Base-by-base conservation (phyloP, 2,888 invertebrate species). In the Pristionchus arcanus region DNA sequence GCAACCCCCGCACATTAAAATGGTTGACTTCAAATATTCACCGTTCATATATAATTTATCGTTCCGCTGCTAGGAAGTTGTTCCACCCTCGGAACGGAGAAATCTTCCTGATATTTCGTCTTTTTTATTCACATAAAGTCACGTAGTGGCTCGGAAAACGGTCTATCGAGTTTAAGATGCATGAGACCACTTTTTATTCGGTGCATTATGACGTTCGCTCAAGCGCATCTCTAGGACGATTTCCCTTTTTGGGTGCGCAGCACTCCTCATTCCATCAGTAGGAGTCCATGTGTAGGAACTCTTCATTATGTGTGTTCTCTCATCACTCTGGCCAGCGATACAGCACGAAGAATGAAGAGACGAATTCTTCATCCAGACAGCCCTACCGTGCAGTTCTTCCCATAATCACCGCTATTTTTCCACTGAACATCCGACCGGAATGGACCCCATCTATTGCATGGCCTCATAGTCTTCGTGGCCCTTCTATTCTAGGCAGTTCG, bases 1-100 rank as follows among this genome's bases (percentile, higher is more conserved):
- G 37, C 68, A 71, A 71, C 68, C 68, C 68, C 68, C 68, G 68
- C 74, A 21, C 74, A 74, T 74, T 74, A 37, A 74, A 9, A 21
- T 16, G 31, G 31, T 15, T 16, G 31, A 68, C 31, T 31, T 68
- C 68, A 15, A 28, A 34, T 31, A 68, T 68, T 68, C 68, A 21
- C 66, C 0, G 13, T 1, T 68, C 34, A 68, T 68, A 11, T 0
- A 31, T 68, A 31, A 68, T 68, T 68, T 28, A 68, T 3, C 13
- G 19, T 31, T 31, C 31, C 68, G 68, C 68, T 5, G 31, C 31
- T 4, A 16, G 31, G 19, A 19, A 68, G 68, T 68, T 68, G 68
- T 68, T 68, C n/a, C n/a, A 63, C 63, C 63, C n/a, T 63, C 63
- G 25, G 55, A 63, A 63, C n/a, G 63, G n/a, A n/a, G 63, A 2